Conservation (phyloP, 2,797 vertebrate genomes). For the Catostomus latipinnis region DNA sequence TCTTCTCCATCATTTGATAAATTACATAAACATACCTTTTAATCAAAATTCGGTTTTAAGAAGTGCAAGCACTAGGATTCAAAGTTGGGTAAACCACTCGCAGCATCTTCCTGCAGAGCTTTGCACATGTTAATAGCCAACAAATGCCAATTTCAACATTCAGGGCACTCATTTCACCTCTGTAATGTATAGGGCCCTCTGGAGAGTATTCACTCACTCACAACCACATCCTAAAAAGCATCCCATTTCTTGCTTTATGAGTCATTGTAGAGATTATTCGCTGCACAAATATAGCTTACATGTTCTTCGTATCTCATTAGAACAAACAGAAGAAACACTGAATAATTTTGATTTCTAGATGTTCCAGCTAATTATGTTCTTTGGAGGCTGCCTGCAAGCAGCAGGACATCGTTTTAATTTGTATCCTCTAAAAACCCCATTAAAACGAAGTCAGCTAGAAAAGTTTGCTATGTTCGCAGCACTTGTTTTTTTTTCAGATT, state of each 20-base stretch:
- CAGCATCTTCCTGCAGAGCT: conserved; percentile 17
- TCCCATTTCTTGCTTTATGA: conserved; percentile 70
- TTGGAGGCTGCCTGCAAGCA: conserved; percentile 75
- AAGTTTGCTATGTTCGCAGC: conserved; percentile 48
- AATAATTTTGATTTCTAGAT: conserved; percentile 74
- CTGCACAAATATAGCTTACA: conserved; percentile 76
- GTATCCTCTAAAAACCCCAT: conserved; percentile 66
- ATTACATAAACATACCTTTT: no score
- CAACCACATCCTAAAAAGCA: conserved; percentile 45
- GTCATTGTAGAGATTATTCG: conserved; percentile 70
- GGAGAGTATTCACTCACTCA: neutral
- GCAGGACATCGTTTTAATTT: conserved; percentile 76
- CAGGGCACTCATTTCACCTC: conserved; percentile 4
- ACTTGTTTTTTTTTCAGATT: conserved; percentile 45
- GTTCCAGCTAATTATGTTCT: conserved; percentile 78
- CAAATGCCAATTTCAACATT: neutral
- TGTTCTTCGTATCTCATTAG: conserved; percentile 73
- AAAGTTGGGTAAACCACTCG: conserved; percentile 2
- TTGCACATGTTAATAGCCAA: conserved; percentile 21
- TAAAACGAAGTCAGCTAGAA: conserved; percentile 67
- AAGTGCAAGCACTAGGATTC: neutral
- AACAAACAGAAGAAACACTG: conserved; percentile 64
- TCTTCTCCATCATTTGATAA: no score
- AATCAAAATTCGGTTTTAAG: no score
- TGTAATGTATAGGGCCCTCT: neutral